These are phyloP conservation scores for Bos indicus DNA, from an alignment of 2,113 vertebrate species.

Conservation along the genomic window DNA sequence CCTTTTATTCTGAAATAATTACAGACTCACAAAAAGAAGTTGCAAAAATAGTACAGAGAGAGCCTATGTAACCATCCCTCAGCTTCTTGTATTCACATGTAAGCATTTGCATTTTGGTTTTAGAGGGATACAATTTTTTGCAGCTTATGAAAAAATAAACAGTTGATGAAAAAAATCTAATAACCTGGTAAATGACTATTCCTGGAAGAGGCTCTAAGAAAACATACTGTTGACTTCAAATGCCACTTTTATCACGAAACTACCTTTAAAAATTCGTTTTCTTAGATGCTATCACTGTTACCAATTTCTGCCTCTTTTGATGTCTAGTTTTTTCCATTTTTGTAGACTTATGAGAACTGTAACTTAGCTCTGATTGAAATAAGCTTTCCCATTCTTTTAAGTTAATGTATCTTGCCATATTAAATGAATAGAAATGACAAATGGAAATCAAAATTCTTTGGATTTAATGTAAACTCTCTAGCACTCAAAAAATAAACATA, in stretches of 20 bases:
- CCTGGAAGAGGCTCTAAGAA: background rate
- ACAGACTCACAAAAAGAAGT: background rate
- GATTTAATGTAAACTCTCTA: conserved; percentile 17
- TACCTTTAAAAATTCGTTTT: background rate
- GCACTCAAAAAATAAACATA: background rate
- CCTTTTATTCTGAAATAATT: conserved; percentile 15
- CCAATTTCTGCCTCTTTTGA: background rate
- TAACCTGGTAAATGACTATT: background rate
- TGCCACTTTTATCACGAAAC: conserved; percentile 14
- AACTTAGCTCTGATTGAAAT: background rate
- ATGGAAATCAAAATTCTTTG: conserved; percentile 13
- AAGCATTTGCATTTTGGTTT: conserved; percentile 15
- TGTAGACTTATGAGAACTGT: background rate
- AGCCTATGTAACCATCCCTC: background rate
- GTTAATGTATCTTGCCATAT: background rate
- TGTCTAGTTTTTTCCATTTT: background rate
- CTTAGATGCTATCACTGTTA: background rate
- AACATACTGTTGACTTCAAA: background rate
- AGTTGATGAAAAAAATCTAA: background rate
- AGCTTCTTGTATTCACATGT: background rate
- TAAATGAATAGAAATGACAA: conserved; percentile 32
- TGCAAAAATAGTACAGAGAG: background rate
- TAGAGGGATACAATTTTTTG: background rate
- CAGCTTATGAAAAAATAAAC: background rate
- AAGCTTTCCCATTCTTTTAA: background rate